phyloP scores from a whole-genome alignment of 2,113 vertebrate genomes.

The Ptyas mucosa region DNA sequence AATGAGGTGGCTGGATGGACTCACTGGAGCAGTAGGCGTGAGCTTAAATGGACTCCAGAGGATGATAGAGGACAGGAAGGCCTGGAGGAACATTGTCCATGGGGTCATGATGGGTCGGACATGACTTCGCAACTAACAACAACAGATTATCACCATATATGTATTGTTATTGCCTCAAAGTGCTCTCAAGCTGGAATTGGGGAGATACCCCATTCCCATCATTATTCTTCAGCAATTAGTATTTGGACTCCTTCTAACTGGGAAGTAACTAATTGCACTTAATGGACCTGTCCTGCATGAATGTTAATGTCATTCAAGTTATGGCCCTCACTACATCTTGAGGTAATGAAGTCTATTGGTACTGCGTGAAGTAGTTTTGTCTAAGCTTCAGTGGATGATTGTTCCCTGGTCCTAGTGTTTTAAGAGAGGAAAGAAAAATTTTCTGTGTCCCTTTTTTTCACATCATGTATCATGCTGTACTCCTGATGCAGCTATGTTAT shows the following conservation, averaged over 20 bases:
- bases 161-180: background rate
- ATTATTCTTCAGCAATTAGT: background rate
- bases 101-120: no score
- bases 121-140: no score
- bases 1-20: no score
- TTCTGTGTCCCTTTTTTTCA: background rate
- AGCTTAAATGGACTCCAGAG: no score
- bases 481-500: background rate
- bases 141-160: background rate
- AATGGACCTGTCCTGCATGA: background rate
- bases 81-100: no score
- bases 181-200: background rate
- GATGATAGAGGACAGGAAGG: no score
- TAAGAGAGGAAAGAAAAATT: background rate
- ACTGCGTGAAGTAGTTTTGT: background rate
- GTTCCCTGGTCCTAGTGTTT: background rate
- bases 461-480: background rate
- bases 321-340: background rate
- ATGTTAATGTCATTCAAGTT: background rate
- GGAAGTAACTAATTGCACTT: background rate
- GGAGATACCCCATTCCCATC: background rate
- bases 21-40: no score
- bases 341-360: background rate
- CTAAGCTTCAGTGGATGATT: background rate
- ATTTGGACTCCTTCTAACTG: background rate